A percentile compares a stretch with the other conserved stretches of the same genome.
phyloP scores from a whole-genome alignment of 2,113 vertebrate species.

The Chaetodon auriga region DNA sequence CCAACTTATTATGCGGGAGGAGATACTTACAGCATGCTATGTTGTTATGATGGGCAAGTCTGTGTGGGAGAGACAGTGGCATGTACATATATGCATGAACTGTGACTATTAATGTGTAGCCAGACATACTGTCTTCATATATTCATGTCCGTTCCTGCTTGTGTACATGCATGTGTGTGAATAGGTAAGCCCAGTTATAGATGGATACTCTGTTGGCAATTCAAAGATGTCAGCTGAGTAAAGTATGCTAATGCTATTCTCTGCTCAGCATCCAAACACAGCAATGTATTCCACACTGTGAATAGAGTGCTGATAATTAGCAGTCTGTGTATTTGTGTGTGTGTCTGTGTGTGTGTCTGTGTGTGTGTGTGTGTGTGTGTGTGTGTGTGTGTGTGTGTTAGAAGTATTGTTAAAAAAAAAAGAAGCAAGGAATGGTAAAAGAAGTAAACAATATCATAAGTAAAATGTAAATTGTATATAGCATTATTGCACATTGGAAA shows the following conservation, averaged over 20 bases:
- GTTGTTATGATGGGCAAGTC: not conserved
- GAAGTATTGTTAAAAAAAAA: not conserved
- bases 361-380: conserved; percentile 6
- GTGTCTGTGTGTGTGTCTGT: conserved; percentile 6
- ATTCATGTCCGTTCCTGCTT: not conserved
- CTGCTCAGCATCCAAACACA: conserved; percentile 62
- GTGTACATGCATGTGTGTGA: not conserved
- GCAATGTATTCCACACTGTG: conserved; percentile 53
- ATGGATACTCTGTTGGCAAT: conserved; percentile 69
- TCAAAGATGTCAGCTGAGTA: conserved; percentile 67
- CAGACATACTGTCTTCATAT: conserved; percentile 16
- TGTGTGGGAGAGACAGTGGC: not conserved
- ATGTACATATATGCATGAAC: conserved; percentile 30
- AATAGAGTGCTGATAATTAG: conserved; percentile 53
- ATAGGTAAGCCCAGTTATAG: conserved; percentile 46
- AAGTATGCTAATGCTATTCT: conserved; percentile 74
- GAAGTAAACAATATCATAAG: too few species aligned
- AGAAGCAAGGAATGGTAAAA: too few species aligned
- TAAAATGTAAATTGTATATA: too few species aligned
- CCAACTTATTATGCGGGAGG: not conserved
- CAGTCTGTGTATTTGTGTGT: conserved; percentile 10
- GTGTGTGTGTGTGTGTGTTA: not conserved
- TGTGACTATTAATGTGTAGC: conserved; percentile 32
- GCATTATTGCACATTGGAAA: too few species aligned
- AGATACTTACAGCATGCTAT: not conserved